Conservation (phyloP, 2,797 vertebrate species). For the Luscinia megarhynchos region DNA sequence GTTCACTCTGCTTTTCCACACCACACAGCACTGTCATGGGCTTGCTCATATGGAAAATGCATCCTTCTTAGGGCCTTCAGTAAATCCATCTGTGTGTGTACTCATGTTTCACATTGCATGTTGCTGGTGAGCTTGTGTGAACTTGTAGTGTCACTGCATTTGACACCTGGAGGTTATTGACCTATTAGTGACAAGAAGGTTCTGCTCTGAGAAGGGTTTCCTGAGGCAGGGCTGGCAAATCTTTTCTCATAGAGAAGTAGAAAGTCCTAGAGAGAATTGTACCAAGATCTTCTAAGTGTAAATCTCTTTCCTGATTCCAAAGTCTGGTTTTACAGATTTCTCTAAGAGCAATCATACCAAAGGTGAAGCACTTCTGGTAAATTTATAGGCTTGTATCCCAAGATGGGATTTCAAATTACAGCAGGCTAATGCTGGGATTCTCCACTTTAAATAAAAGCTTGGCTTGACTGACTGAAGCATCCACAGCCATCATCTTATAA, state of each 20-base stretch:
- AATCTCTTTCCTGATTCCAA: background rate
- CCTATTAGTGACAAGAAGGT: background rate
- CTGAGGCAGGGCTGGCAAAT: background rate
- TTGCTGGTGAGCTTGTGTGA: background rate
- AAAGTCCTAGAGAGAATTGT: background rate
- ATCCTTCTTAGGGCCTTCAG: background rate
- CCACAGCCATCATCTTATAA: background rate
- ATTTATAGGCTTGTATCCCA: background rate
- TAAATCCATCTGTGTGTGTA: background rate
- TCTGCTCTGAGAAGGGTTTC: background rate
- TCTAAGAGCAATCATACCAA: background rate
- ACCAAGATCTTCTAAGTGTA: background rate
- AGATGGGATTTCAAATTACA: constrained; percentile 1
- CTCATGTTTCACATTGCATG: background rate
- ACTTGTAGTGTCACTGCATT: background rate
- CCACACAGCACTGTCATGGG: accelerated
- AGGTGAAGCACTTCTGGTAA: background rate
- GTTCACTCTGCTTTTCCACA: background rate
- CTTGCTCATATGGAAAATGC: accelerated
- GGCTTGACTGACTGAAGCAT: background rate
- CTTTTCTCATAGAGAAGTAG: background rate
- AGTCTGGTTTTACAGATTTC: background rate
- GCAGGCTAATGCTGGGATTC: background rate
- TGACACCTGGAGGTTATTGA: background rate
- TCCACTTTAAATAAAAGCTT: background rate